These are phyloP conservation scores for Rhabditophanes sp. DNA, from an alignment of 2,888 invertebrate species.

Conservation along the genomic window DNA sequence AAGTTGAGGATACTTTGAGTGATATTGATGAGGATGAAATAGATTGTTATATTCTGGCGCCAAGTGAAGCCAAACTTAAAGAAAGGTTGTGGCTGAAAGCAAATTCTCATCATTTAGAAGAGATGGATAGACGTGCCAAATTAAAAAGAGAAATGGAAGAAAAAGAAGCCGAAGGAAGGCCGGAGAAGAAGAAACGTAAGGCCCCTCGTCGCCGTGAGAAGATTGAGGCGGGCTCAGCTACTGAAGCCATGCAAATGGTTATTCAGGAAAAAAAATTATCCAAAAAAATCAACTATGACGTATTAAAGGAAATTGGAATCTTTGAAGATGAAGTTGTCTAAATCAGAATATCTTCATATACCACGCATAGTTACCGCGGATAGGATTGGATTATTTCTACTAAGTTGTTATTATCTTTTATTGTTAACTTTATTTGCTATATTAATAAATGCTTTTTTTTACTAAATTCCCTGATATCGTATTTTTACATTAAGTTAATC, in stretches of 20 bases:
- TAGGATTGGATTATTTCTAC: too few relatives aligned
- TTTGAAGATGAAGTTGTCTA: background rate
- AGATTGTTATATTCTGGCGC: slow-evolving; percentile 49
- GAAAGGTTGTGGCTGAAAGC: slow-evolving; percentile 68
- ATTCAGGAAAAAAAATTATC: slow-evolving; percentile 85
- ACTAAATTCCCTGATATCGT: too few relatives aligned
- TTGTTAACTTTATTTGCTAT: too few relatives aligned
- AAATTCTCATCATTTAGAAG: slow-evolving; percentile 69
- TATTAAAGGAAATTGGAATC: slow-evolving; percentile 50
- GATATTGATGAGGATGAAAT: slow-evolving; percentile 75
- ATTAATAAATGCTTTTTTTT: too few relatives aligned
- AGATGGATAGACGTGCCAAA: slow-evolving; percentile 64
- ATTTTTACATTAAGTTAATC: background rate
- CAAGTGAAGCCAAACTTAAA: slow-evolving; percentile 61
- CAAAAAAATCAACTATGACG: slow-evolving; percentile 91
- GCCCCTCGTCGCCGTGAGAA: slow-evolving; percentile 14
- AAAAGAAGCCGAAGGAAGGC: slow-evolving; percentile 47
- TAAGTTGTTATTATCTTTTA: too few relatives aligned
- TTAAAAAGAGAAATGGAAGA: slow-evolving; percentile 60
- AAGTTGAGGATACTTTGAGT: too few relatives aligned
- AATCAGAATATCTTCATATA: too few relatives aligned
- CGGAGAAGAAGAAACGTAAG: slow-evolving; percentile 39
- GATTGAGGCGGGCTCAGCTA: slow-evolving; percentile 48
- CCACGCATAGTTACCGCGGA: too few relatives aligned
- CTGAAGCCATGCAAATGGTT: slow-evolving; percentile 89